Evolutionary conservation across 2,888 invertebrate species (phyloP).

Genomic region (Melanchra persicariae): DNA sequence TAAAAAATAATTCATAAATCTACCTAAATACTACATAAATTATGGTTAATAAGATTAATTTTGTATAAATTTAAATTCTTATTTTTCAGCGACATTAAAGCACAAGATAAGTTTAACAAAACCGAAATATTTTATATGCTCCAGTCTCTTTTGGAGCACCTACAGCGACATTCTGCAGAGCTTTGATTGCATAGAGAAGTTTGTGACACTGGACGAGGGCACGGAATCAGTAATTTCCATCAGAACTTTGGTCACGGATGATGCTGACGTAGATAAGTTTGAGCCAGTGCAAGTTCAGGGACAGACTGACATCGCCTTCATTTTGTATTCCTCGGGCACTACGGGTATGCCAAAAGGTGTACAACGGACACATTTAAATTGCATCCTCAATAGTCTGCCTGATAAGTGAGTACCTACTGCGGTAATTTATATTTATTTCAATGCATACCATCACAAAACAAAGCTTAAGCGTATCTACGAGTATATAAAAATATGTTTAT

Average conservation of each 20-base stretch:
- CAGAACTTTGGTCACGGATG: slow-evolving; percentile 69
- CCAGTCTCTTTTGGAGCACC: slow-evolving; percentile 86
- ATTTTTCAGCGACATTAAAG: slow-evolving; percentile 90
- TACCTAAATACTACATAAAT: too few relatives aligned
- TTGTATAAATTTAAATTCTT: slow-evolving; percentile 1
- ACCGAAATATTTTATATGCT: slow-evolving; percentile 92
- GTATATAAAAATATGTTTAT: neutral
- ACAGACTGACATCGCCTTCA: slow-evolving; percentile 77
- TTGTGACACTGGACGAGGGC: slow-evolving; percentile 75
- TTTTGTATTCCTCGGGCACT: slow-evolving; percentile 93
- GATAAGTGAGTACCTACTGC: slow-evolving; percentile 75
- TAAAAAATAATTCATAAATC: slow-evolving; percentile 12
- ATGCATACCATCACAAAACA: neutral
- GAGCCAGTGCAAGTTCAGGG: slow-evolving; percentile 87
- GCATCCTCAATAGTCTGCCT: slow-evolving; percentile 80
- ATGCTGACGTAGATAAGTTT: slow-evolving; percentile 74
- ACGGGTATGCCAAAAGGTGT: slow-evolving; percentile 93
- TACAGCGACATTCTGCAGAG: slow-evolving; percentile 74
- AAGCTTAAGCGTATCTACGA: too few relatives aligned
- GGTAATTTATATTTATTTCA: too few relatives aligned
- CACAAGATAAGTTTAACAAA: slow-evolving; percentile 92
- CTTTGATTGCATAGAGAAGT: slow-evolving; percentile 74
- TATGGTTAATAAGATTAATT: slow-evolving; percentile 22
- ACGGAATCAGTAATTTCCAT: slow-evolving; percentile 67
- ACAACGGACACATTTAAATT: slow-evolving; percentile 91